Evolutionary conservation across 2,797 vertebrate species (phyloP).

Genomic region (Ambastaia sidthimunki): DNA sequence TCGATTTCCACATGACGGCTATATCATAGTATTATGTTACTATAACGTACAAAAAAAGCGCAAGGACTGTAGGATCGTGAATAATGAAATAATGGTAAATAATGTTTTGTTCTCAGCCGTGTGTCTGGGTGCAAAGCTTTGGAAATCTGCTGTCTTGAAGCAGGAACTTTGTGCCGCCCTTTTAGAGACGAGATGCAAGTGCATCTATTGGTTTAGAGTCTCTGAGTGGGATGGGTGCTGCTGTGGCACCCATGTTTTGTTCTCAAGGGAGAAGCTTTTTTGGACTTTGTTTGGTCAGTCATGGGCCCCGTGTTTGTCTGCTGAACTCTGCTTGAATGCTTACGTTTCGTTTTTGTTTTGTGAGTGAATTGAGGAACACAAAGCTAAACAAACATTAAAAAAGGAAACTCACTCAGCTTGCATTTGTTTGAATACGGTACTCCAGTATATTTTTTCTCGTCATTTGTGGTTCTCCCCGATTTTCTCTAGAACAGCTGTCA

Average conservation of each 20-base stretch:
- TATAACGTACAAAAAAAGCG: background rate
- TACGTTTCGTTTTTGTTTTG: constrained; percentile 69
- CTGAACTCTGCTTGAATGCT: constrained; percentile 59
- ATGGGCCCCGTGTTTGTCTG: constrained; percentile 65
- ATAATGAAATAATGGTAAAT: background rate
- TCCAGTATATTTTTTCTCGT: constrained; percentile 71
- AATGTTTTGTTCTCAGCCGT: background rate
- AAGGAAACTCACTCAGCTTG: constrained; percentile 61
- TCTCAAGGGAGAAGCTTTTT: constrained; percentile 67
- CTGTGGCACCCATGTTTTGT: constrained; percentile 57
- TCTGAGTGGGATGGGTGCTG: constrained; percentile 54
- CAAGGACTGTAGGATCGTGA: background rate
- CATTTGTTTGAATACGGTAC: constrained; percentile 71
- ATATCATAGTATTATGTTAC: background rate
- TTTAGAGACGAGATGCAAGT: constrained; percentile 47
- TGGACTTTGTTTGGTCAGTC: constrained; percentile 66
- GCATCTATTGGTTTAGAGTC: constrained; percentile 53
- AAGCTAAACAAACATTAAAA: constrained; percentile 59
- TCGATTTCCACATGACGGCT: background rate
- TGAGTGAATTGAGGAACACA: constrained; percentile 60
- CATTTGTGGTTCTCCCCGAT: constrained; percentile 76
- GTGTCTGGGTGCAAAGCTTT: background rate
- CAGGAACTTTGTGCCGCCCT: background rate
- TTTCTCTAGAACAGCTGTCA: constrained; percentile 70
- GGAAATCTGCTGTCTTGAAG: constrained; percentile 23